These are phyloP conservation scores for Hypanus sabinus DNA, from an alignment of 2,113 vertebrate genomes.

Conservation along the genomic window DNA sequence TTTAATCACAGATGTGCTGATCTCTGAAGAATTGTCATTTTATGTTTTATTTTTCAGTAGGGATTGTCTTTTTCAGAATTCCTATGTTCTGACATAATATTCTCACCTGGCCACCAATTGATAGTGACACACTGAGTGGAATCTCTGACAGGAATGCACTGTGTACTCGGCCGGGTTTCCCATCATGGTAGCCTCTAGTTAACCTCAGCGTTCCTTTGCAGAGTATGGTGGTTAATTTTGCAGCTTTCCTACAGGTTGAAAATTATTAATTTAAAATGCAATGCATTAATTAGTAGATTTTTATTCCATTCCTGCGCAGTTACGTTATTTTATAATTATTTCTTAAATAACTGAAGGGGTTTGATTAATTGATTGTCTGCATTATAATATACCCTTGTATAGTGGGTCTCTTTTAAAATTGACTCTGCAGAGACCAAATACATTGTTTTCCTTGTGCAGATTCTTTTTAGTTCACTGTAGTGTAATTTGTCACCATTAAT, in stretches of 20 bases:
- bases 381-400: slow-evolving; percentile 9
- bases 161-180: background rate
- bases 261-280: background rate
- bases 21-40: background rate
- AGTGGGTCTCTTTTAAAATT: slow-evolving; percentile 20
- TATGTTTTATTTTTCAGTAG: background rate
- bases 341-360: background rate
- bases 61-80: background rate
- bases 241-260: background rate
- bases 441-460: slow-evolving; percentile 20
- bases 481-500: slow-evolving; percentile 34
- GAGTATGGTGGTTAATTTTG: no score
- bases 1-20: background rate
- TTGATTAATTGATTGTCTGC: slow-evolving; percentile 1
- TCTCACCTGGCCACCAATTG: background rate
- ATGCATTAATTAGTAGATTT: background rate
- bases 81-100: background rate
- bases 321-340: background rate
- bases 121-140: background rate
- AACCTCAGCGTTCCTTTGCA: background rate
- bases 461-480: slow-evolving; percentile 31
- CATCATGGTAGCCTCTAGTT: background rate
- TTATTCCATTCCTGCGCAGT: background rate
- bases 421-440: slow-evolving; percentile 21
- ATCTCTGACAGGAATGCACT: background rate